phyloP scores from a whole-genome alignment of 53 echinoderm and acorn worm genomes.

The Temnopleurus reevesii region DNA sequence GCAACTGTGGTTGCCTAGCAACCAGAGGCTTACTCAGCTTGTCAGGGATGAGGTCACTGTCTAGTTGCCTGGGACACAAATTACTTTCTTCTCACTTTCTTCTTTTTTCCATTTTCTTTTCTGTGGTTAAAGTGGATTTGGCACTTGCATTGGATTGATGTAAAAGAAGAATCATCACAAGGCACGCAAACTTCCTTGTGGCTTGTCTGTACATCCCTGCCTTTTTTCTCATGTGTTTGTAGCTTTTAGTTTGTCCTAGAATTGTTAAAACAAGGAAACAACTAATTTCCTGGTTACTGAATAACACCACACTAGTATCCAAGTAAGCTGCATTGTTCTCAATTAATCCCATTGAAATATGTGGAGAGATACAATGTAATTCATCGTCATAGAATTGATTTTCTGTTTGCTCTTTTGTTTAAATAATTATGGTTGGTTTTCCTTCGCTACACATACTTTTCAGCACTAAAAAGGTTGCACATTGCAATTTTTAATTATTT shows the following conservation, averaged over 20 bases:
- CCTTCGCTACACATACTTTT: no score
- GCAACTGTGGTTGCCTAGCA: constrained; percentile 70
- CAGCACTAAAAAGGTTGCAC: no score
- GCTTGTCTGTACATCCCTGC: neutral
- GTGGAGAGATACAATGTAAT: no score
- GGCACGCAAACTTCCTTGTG: constrained; percentile 13
- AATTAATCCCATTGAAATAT: no score
- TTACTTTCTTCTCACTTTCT: constrained; percentile 52
- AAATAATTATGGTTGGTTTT: no score
- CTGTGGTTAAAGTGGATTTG: constrained; percentile 1
- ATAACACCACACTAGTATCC: no score
- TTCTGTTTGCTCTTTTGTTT: no score
- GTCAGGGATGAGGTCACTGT: constrained; percentile 58
- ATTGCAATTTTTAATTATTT: no score
- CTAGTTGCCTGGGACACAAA: constrained; percentile 57
- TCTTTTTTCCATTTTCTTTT: constrained; percentile 6
- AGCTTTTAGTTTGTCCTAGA: neutral
- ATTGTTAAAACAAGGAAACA: neutral
- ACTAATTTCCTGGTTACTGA: neutral
- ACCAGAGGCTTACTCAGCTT: constrained; percentile 60
- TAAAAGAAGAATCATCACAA: neutral
- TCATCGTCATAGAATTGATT: no score
- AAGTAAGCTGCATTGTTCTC: no score
- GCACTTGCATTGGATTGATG: neutral
- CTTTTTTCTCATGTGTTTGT: neutral